Conservation (phyloP, 2,113 vertebrate species). For the Platysteira castanea region DNA sequence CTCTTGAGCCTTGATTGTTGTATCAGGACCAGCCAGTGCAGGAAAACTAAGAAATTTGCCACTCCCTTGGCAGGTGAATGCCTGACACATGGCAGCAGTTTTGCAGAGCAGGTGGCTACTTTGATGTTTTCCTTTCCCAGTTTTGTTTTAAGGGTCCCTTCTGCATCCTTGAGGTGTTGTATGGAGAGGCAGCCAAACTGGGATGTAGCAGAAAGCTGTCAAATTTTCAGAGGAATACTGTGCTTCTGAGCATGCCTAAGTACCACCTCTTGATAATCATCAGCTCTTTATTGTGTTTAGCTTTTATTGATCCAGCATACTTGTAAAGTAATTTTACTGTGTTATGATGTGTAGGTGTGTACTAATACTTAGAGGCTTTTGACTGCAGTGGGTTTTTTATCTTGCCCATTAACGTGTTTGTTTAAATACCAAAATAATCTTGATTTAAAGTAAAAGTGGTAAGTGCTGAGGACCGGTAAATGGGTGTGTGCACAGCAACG, state of each 20-base stretch:
- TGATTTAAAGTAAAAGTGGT: background rate
- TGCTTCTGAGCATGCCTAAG: background rate
- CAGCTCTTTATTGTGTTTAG: background rate
- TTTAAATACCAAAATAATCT: conserved; percentile 1
- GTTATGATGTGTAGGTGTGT: background rate
- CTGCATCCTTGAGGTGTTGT: background rate
- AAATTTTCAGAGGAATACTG: background rate
- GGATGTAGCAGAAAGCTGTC: background rate
- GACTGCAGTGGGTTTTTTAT: background rate
- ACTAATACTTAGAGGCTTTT: background rate
- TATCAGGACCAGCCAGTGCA: background rate
- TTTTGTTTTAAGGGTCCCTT: background rate
- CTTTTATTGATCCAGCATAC: background rate
- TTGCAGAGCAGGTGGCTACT: background rate
- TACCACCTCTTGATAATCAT: background rate
- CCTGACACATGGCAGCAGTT: background rate
- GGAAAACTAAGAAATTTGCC: background rate
- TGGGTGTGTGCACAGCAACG: background rate
- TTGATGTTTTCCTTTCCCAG: background rate
- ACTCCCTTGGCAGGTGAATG: background rate
- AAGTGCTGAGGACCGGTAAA: background rate
- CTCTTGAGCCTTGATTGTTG: conserved; percentile 12
- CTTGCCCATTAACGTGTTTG: background rate
- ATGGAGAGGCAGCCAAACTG: background rate
- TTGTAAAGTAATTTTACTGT: background rate